Base-by-base conservation (phyloP, 2,797 vertebrate genomes). In the Numenius phaeopus region DNA sequence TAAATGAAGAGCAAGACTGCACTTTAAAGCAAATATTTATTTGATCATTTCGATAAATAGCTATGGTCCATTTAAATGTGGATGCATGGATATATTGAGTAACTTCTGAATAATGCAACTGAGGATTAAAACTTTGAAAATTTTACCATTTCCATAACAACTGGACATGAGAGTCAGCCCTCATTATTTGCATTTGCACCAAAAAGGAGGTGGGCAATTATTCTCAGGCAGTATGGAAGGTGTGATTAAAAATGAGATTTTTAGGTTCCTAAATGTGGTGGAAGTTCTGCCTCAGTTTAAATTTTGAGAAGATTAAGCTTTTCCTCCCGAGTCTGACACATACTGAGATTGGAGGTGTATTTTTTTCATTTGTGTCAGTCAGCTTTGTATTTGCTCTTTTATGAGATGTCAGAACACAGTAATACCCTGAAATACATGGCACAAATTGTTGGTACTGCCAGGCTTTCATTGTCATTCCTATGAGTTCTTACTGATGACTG, bases 11-110 rank as follows among this genome's bases (percentile, higher is more conserved):
- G 16, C 32, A 89, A 34, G 10, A 37, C 44, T 92, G 40, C 16
- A 55, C 85, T 94, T 87, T 64, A 94, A 85, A 85, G 44, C 29
- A 85, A 94, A 83, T 83, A 89, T 89, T 94, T 81, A 39, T 83
- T 80, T 57, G 24, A 65, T 73, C 4, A 37, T 90, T 89, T 87
- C 76, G 55, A 27, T 61, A 85, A 72, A 80, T 32, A 89, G 29
- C 46, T 55, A 29, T 22, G 22, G 20, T 70, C 64, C 32, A 19
- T 73, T 95, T 59, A 67, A 83, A 71, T 57, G 29, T 75, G 42
- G 18, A 13, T 4, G 3, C 24, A 29, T 40, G 39, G 87, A 57
- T 57, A 64, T 46, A 65, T 21, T 0, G 1, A 85, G 57, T 83
- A 52, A 66, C 34, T 47, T 78, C 59, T 75, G 44, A 89, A 49